Conservation (phyloP, 2,888 invertebrate species). For the Tinea trinotella region DNA sequence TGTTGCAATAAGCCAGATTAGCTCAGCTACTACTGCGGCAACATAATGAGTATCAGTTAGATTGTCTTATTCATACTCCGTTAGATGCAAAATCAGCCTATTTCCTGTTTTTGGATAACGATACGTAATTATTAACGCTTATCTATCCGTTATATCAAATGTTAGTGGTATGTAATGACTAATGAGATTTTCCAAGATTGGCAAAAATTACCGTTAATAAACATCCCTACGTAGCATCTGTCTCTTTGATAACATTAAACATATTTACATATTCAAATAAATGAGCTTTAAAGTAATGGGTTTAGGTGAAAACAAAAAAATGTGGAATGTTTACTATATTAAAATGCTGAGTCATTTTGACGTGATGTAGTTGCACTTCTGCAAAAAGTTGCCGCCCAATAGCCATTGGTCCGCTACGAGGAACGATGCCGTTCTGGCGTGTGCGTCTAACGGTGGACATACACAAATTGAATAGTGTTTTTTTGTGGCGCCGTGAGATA, state of each 20-base stretch:
- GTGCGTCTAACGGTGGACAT: constrained; percentile 62
- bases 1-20: constrained; percentile 26
- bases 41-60: constrained; percentile 23
- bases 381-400: constrained; percentile 48
- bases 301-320: neutral
- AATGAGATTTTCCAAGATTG: constrained; percentile 13
- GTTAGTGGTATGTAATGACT: constrained; percentile 5
- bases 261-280: neutral
- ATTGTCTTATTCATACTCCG: constrained; percentile 32
- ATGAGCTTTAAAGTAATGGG: neutral
- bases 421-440: constrained; percentile 32
- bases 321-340: constrained; percentile 33
- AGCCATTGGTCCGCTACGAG: constrained; percentile 21
- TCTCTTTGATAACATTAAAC: neutral
- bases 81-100: constrained; percentile 41
- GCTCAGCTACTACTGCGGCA: constrained; percentile 10
- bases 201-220: constrained; percentile 29
- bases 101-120: constrained; percentile 23
- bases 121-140: constrained; percentile 9
- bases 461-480: constrained; percentile 57
- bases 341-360: constrained; percentile 49
- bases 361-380: constrained; percentile 43
- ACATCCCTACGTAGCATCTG: neutral
- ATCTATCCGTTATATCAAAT: constrained; percentile 15
- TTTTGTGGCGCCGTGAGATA: constrained; percentile 44